Conservation (phyloP, 2,797 vertebrate species). For the Syngnathus acus region DNA sequence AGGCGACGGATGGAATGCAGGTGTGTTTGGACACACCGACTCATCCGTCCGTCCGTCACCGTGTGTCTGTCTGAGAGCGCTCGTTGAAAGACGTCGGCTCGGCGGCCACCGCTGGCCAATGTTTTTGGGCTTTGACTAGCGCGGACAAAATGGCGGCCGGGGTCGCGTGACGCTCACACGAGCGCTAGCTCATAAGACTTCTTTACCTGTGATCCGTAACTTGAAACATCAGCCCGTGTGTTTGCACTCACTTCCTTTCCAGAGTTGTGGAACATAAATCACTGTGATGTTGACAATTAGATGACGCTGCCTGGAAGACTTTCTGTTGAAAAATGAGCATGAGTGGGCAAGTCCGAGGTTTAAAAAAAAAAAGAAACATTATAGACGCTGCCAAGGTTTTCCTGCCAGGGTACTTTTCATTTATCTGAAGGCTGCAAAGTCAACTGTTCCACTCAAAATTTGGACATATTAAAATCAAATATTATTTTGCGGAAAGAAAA, state of each 20-base stretch:
- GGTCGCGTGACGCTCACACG: constrained; percentile 39
- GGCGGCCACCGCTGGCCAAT: constrained; percentile 43
- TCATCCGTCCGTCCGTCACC: constrained; percentile 34
- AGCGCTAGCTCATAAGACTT: constrained; percentile 30
- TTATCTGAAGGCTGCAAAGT: constrained; percentile 41
- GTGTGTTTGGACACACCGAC: constrained; percentile 50
- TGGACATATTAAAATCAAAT: constrained; percentile 18
- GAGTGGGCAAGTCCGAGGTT: constrained; percentile 45
- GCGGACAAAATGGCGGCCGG: constrained; percentile 22
- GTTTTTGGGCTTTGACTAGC: constrained; percentile 3
- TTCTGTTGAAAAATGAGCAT: constrained; percentile 35
- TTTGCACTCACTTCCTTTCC: constrained; percentile 34
- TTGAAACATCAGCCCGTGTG: constrained; percentile 31
- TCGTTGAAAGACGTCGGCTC: constrained; percentile 62
- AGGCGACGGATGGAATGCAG: constrained; percentile 58
- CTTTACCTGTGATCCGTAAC: constrained; percentile 26
- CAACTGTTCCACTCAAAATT: constrained; percentile 24
- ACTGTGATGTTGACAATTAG: constrained; percentile 35
- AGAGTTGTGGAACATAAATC: constrained; percentile 39
- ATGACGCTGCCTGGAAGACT: constrained; percentile 36
- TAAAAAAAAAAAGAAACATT: constrained; percentile 27
- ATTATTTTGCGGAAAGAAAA: background rate
- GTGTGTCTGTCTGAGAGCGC: constrained; percentile 45
- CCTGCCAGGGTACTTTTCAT: constrained; percentile 36
- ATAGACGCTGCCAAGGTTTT: constrained; percentile 29